Evolutionary conservation across 2,888 invertebrate species (phyloP), one percentile per base, ranked within the genome.

Genomic region (Drosophila anomalata): DNA sequence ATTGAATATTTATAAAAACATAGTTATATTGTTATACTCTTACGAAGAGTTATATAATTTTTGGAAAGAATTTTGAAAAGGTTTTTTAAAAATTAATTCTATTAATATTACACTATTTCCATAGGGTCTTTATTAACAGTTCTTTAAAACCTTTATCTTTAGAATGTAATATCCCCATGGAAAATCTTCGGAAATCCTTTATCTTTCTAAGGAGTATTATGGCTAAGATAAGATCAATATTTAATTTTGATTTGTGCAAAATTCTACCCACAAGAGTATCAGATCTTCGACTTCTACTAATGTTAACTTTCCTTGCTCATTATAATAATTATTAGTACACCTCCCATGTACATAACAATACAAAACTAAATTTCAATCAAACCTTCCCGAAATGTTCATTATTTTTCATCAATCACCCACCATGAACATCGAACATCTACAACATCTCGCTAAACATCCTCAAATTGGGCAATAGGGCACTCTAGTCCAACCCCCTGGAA

Each of bases 321-420:
- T 9, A n/a, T 36, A 36, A n/a, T n/a, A 0, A 7, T 7, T 14
- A n/a, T 36, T 14, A 14, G n/a, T n/a, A 36, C 7, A n/a, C 36
- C 14, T 36, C 41, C 41, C 41, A 42, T 20, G 17, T 9, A 41
- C 9, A 6, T 8, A n/a, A 14, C 14, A 20, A 20, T 42, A 20
- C 17, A 9, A 9, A 42, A 14, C 20, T 17, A 9, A 42, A 42
- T 8, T 42, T 42, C 17, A 42, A 20, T 42, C 17, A 3, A 42
- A 42, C 17, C 17, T 11, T 42, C 20, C 41, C 41, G 3, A 12
- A 44, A 11, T 20, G 11, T 11, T 36, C 36, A 36, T n/a, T n/a
- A 36, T 36, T 36, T 36, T 17, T 9, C 46, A 65, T 65, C 54
- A 65, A 65, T 63, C 63, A 65, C 47, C 53, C 8, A 36, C n/a